phyloP scores from a whole-genome alignment of 2,797 vertebrate species.

The Protonibea diacanthus region DNA sequence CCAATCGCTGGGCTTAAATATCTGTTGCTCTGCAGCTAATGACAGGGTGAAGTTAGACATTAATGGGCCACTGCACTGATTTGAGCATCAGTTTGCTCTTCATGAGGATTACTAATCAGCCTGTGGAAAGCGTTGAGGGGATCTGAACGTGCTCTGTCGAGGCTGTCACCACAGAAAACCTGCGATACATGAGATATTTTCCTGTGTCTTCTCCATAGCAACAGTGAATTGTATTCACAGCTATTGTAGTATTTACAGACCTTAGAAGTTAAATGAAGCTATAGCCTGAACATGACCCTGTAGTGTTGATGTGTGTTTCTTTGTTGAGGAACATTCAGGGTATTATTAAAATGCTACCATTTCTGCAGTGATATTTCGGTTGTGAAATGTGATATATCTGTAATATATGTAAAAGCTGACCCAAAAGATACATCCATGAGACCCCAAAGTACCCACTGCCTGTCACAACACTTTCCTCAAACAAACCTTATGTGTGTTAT shows the following conservation, averaged over 20 bases:
- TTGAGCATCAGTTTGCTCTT: not conserved
- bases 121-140: conserved; percentile 7
- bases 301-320: not conserved
- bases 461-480: not conserved
- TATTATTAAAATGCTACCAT: not conserved
- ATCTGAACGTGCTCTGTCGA: not conserved
- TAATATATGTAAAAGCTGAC: not conserved
- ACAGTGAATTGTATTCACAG: not conserved
- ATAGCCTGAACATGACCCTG: too few species aligned
- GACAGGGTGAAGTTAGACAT: not conserved
- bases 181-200: not conserved
- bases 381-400: not conserved
- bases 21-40: conserved; percentile 20
- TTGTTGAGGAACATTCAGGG: not conserved
- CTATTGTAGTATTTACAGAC: not conserved
- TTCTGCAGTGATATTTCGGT: not conserved
- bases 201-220: conserved; percentile 4
- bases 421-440: not conserved
- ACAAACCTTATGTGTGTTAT: too few species aligned
- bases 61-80: not conserved
- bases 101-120: conserved; percentile 1
- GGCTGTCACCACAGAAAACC: not conserved
- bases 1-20: conserved; percentile 8
- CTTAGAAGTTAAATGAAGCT: not conserved
- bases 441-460: not conserved